Conservation (phyloP, 2,888 invertebrate genomes). For the Dyspetes luteomarginatus region DNA sequence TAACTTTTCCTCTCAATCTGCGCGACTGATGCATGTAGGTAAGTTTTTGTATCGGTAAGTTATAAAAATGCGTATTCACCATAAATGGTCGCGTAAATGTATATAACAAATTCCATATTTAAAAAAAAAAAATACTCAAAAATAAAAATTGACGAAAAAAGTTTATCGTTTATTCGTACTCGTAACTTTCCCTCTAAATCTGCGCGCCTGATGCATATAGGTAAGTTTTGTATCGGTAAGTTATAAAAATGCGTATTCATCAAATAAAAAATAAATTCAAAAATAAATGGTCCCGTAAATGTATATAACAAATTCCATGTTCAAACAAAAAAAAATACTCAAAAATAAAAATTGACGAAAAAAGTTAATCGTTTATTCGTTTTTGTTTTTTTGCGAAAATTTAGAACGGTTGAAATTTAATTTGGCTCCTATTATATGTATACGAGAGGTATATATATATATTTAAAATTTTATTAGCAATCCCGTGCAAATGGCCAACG, state of each 20-base stretch:
- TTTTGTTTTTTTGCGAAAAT: background rate
- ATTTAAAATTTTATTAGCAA: conserved; percentile 41
- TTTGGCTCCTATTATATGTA: conserved; percentile 5
- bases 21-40: conserved; percentile 40
- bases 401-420: conserved; percentile 19
- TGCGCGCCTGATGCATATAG: conserved; percentile 38
- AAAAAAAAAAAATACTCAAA: too few relatives aligned
- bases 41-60: background rate
- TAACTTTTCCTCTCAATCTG: conserved; percentile 15
- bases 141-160: background rate
- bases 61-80: too few relatives aligned
- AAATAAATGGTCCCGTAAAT: too few relatives aligned
- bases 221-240: background rate
- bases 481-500: conserved; percentile 19
- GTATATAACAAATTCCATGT: too few relatives aligned
- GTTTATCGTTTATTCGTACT: conserved; percentile 9
- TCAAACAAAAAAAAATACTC: too few relatives aligned
- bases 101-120: too few relatives aligned
- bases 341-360: background rate
- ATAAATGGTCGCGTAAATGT: too few relatives aligned
- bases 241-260: too few relatives aligned
- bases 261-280: background rate
- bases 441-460: conserved; percentile 30
- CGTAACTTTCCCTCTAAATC: conserved; percentile 14
- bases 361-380: background rate